Evolutionary conservation across 92 coral and sea anemone species (phyloP), one percentile per base, ranked within the genome.

Genomic region (Pocillopora meandrina): DNA sequence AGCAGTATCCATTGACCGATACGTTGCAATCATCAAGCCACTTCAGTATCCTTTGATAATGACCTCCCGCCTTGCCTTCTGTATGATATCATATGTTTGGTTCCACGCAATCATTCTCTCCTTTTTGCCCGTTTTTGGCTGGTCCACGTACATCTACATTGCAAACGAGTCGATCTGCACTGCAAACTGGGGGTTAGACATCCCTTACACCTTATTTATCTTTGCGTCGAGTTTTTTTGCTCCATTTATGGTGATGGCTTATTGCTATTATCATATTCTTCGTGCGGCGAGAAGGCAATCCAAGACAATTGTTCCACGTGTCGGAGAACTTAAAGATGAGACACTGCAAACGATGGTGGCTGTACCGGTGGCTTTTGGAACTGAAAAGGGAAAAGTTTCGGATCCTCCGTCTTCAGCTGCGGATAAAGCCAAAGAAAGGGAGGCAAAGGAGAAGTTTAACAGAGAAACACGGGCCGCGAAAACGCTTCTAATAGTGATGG

Each of bases 151-250:
- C 79, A 92, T 91, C 1, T 94, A 92, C 71, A 94, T 94, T 13
- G 77, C 70, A 12, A 94, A 94, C 82, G 98, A 94, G 77, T 94
- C 98, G 33, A 94, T 94, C 55, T 94, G 98, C 78, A 94, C 98
- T 69, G 95, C 87, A 9, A 87, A 94, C 64, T 94, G 98, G 98
- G 92, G 98, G 5, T 69, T 83, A 26, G 70, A 82, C 77, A 87
- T 94, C 36, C 88, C 95, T 12, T 94, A 92, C 59, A 94, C 98
- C 15, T n/a, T 94, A 75, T 94, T 94, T 77, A 90, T 94, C 60
- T 94, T 94, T 58, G 95, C 90, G 33, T 74, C 90, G 56, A 86
- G 93, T 61, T 94, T 94, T 88, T 89, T 92, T 61, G 84, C 84
- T 0, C 98, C 98, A 0, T 79, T 94, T 13, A 60, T 86, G 17